Evolutionary conservation across 2,888 invertebrate species (phyloP).

Genomic region (Ennomos quercinarius): DNA sequence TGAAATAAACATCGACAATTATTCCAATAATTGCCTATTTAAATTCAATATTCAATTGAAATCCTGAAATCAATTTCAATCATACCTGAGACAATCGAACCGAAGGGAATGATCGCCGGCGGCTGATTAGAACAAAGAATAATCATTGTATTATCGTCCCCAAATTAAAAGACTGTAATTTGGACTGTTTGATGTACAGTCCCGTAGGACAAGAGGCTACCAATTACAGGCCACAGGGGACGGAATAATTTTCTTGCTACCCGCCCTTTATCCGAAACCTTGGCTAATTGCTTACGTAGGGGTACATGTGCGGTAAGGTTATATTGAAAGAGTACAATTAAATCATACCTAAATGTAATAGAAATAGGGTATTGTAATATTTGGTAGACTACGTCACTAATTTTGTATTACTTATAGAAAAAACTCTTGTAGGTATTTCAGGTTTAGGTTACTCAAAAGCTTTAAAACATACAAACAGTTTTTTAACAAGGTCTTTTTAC

Average conservation of each 20-base stretch:
- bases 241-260: constrained; percentile 62
- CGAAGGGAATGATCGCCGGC: constrained; percentile 33
- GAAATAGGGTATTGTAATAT: no score
- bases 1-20: no score
- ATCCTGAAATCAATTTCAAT: constrained; percentile 9
- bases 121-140: constrained; percentile 41
- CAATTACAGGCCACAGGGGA: constrained; percentile 60
- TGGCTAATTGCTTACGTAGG: constrained; percentile 61
- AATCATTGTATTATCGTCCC: constrained; percentile 53
- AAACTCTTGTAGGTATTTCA: no score
- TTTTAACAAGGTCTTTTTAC: no score
- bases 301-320: no score
- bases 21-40: no score
- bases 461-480: no score
- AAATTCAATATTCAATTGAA: no score
- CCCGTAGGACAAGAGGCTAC: constrained; percentile 53
- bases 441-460: no score
- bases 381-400: no score
- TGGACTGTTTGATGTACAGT: constrained; percentile 61
- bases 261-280: constrained; percentile 60
- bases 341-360: not conserved
- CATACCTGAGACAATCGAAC: constrained; percentile 29
- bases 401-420: no score
- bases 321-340: constrained; percentile 11
- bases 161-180: constrained; percentile 65